These are phyloP conservation scores for Ardeotis arabs DNA, from an alignment of 2,113 vertebrate genomes.

Conservation along the genomic window DNA sequence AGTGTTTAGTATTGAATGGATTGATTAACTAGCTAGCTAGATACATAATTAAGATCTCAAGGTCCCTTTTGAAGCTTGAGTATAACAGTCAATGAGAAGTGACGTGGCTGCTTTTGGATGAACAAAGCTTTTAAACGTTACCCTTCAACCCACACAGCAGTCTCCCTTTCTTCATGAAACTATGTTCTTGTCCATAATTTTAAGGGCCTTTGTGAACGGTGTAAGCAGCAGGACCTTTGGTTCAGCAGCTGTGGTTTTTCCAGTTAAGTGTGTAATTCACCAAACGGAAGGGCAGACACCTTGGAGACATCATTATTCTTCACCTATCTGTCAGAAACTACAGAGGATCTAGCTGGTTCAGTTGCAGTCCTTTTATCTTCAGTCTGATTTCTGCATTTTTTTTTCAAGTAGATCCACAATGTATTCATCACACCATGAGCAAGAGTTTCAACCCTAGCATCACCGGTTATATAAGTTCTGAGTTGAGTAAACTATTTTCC, in stretches of 20 bases:
- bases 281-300: conserved; percentile 18
- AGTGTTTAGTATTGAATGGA: background rate
- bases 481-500: conserved; percentile 39
- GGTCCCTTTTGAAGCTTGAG: background rate
- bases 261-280: conserved; percentile 50
- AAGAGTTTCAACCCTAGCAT: background rate
- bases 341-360: conserved; percentile 47
- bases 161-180: conserved; percentile 17
- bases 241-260: conserved; percentile 27
- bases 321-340: conserved; percentile 44
- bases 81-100: background rate
- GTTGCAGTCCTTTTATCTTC: conserved; percentile 46
- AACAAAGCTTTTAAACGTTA: conserved; percentile 36
- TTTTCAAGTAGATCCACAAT: conserved; percentile 11
- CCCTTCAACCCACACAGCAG: conserved; percentile 47
- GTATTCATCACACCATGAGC: conserved; percentile 29
- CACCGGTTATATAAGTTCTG: background rate
- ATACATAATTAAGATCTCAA: background rate
- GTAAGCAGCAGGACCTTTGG: conserved; percentile 55
- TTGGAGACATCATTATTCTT: conserved; percentile 65
- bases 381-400: conserved; percentile 23
- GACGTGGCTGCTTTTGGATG: background rate
- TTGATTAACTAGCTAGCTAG: background rate
- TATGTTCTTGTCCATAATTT: conserved; percentile 21
- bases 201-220: conserved; percentile 31